These are phyloP conservation scores for Gymnopithys bicolor DNA, from an alignment of 2,797 vertebrate genomes.

Conservation along the genomic window DNA sequence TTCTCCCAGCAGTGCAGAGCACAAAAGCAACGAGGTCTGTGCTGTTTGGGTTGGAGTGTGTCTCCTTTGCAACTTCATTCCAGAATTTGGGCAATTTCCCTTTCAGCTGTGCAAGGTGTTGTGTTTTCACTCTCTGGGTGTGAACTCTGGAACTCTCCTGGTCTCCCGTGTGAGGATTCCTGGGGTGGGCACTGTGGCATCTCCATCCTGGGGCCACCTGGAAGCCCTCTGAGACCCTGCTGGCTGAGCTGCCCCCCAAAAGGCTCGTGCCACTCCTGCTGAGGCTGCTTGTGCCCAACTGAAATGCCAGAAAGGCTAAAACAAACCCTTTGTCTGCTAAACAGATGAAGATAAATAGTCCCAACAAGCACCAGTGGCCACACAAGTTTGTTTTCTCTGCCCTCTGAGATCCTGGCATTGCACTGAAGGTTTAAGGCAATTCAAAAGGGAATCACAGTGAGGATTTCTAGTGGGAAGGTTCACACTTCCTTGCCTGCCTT, in stretches of 20 bases:
- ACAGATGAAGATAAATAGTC: constrained; percentile 7
- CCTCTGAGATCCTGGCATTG: not conserved
- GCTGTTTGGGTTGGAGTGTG: not conserved
- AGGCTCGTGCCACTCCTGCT: not conserved
- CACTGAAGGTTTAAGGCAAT: not conserved
- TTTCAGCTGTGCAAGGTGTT: not conserved
- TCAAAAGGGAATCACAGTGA: not conserved
- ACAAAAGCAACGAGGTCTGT: not conserved
- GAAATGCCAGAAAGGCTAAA: not conserved
- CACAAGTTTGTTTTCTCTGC: not conserved
- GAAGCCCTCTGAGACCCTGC: accelerated
- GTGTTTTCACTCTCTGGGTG: accelerated
- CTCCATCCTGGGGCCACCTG: not conserved
- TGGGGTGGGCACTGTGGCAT: not conserved
- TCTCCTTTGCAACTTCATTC: not conserved
- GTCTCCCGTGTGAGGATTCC: not conserved
- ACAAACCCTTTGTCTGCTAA: not conserved
- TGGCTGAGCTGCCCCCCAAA: not conserved
- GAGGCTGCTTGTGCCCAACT: not conserved
- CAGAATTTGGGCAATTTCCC: not conserved
- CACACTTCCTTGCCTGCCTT: not conserved
- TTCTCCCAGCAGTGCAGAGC: not conserved
- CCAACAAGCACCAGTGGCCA: not conserved
- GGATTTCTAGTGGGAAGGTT: not conserved
- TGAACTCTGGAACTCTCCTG: not conserved